Percentiles rank a stretch among this genome's conserved stretches.
phyloP scores from a whole-genome alignment of 2,797 vertebrate genomes.

The Phalloptychus januarius region DNA sequence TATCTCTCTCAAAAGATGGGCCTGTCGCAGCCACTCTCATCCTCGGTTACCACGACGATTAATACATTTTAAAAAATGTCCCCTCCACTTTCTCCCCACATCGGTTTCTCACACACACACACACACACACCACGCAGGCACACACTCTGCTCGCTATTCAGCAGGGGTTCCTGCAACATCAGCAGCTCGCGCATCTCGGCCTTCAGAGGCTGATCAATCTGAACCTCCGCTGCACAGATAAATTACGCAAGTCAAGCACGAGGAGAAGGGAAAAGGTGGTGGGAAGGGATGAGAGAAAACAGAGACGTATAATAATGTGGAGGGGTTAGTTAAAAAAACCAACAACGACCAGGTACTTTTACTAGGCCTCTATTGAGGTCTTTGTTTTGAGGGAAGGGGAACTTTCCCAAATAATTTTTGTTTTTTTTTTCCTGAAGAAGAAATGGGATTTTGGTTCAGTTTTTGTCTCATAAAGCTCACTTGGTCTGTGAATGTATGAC shows the following conservation, averaged over 20 bases:
- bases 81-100: constrained; percentile 77
- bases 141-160: constrained; percentile 75
- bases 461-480: not conserved
- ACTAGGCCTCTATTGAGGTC: constrained; percentile 56
- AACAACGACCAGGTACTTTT: constrained; percentile 6
- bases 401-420: constrained; percentile 22
- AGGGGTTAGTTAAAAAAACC: constrained; percentile 8
- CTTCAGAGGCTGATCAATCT: constrained; percentile 86
- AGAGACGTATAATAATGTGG: constrained; percentile 9
- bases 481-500: not conserved
- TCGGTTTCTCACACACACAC: constrained; percentile 39
- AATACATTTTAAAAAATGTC: constrained; percentile 85
- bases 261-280: constrained; percentile 4
- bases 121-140: constrained; percentile 42
- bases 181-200: constrained; percentile 77
- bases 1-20: constrained; percentile 67
- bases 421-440: not conserved
- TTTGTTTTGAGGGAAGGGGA: constrained; percentile 38
- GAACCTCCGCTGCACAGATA: constrained; percentile 74
- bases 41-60: constrained; percentile 77
- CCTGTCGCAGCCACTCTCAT: constrained; percentile 74
- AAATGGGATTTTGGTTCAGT: too few species aligned
- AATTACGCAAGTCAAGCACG: constrained; percentile 72
- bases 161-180: constrained; percentile 80
- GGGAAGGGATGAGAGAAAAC: constrained; percentile 25